Base-by-base conservation (phyloP, 2,113 vertebrate genomes). In the Myodes glareolus region DNA sequence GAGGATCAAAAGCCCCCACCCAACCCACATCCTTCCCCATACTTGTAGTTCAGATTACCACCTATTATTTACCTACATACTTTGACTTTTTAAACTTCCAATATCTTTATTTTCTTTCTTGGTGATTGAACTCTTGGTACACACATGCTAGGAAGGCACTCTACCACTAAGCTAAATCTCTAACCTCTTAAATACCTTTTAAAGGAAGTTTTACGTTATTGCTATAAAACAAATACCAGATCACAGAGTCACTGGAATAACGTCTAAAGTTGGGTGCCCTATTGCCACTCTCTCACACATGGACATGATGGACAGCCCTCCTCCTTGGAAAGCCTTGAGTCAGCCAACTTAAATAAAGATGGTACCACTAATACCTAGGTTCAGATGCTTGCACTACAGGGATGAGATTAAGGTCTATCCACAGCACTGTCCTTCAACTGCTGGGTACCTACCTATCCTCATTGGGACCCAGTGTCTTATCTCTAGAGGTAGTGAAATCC, bases 231-330 rank as follows among this genome's bases (percentile, higher is more conserved):
- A 81, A 1, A 55, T 31, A 17, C 45, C n/a, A 55, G 9, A 33
- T 67, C 36, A 5, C 31, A 19, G 55, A 88, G 36, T 93, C 39
- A 27, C 25, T 14, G 25, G 23, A 36, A 23, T 80, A 12, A 19
- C 47, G 2, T 61, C 11, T 68, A 12, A 63, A 76, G 67, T 9
- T 14, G 33, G 9, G 7, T 81, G 36, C 21, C 3, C 39, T 29
- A 0, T 1, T 67, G 39, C 33, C 23, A 2, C 5, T 1, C 61
- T 47, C 12, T 16, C 3, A 61, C 45, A 61, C 12, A 4, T 0
- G 12, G 68, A 17, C 25, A n/a, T 14, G 39, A 19, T 16, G 2
- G 17, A 31, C 3, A 1, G 50, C 13, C 4, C 12, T 58, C 68
- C 75, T 45, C 85, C 19, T 47, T 39, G 13, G 0, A 10, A 8